Conservation (phyloP, 1,140 invertebrate species). For the Patella vulgata region DNA sequence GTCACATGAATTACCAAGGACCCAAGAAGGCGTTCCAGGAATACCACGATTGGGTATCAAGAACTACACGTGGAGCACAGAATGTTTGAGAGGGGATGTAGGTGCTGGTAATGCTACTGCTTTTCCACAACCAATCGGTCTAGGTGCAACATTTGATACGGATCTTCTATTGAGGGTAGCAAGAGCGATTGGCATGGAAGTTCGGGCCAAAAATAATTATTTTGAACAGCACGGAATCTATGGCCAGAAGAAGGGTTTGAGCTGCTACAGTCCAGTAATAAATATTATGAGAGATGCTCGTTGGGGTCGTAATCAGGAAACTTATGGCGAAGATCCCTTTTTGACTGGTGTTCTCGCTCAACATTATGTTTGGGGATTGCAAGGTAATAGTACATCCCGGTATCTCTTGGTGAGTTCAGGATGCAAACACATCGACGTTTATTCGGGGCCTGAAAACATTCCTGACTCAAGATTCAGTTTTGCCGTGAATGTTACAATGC, state of each 20-base stretch:
- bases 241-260: conserved; percentile 48
- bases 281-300: conserved; percentile 63
- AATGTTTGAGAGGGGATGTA: conserved; percentile 57
- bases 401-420: conserved; percentile 38
- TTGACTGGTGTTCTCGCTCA: conserved; percentile 31
- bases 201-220: conserved; percentile 56
- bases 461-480: conserved; percentile 51
- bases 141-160: conserved; percentile 48
- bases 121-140: conserved; percentile 59
- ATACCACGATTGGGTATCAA: conserved; percentile 53
- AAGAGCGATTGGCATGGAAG: conserved; percentile 54
- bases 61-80: conserved; percentile 59
- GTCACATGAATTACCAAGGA: not conserved
- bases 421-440: conserved; percentile 51
- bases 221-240: conserved; percentile 40
- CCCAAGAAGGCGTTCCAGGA: conserved; percentile 30
- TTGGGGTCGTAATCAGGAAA: conserved; percentile 64
- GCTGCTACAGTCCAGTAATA: conserved; percentile 63
- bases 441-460: conserved; percentile 56
- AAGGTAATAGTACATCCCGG: conserved; percentile 38
- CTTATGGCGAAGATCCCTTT: conserved; percentile 54
- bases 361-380: conserved; percentile 41
- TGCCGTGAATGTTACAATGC: conserved; percentile 41
- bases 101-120: conserved; percentile 55
- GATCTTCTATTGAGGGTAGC: conserved; percentile 48